phyloP scores from a whole-genome alignment of 2,113 vertebrate genomes.

The Isichthys henryi region DNA sequence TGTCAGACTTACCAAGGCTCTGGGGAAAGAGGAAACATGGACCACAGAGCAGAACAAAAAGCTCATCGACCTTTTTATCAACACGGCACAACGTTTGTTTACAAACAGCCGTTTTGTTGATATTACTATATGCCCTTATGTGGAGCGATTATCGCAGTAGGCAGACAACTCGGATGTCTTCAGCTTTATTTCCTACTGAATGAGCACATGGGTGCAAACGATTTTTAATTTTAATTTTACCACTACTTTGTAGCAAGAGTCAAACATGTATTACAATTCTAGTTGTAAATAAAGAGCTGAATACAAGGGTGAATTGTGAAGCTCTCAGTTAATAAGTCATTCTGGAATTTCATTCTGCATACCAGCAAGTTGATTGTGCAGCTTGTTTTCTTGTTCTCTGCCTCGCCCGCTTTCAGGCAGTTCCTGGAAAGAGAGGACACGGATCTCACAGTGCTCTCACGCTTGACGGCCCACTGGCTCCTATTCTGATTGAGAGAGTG shows the following conservation, averaged over 20 bases:
- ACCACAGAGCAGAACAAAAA: not conserved
- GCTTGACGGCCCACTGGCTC: not conserved
- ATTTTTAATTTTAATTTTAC: not conserved
- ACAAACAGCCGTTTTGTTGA: not conserved
- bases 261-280: not conserved
- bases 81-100: not conserved
- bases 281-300: not conserved
- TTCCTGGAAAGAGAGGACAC: conserved; percentile 61
- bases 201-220: not conserved
- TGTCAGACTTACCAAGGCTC: conserved; percentile 98
- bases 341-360: conserved; percentile 35
- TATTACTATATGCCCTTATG: not conserved
- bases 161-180: not conserved
- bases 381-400: conserved; percentile 94
- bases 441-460: not conserved
- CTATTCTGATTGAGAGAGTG: not conserved
- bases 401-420: conserved; percentile 96
- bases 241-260: not conserved
- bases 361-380: conserved; percentile 97
- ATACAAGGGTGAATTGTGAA: no score
- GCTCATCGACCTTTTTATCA: not conserved
- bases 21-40: conserved; percentile 37
- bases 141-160: not conserved
- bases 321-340: not conserved
- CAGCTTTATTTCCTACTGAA: not conserved